Evolutionary conservation across 1,140 invertebrate species (phyloP), one percentile per base, ranked within the genome.

Genomic region (Zaprionus camerounensis): DNA sequence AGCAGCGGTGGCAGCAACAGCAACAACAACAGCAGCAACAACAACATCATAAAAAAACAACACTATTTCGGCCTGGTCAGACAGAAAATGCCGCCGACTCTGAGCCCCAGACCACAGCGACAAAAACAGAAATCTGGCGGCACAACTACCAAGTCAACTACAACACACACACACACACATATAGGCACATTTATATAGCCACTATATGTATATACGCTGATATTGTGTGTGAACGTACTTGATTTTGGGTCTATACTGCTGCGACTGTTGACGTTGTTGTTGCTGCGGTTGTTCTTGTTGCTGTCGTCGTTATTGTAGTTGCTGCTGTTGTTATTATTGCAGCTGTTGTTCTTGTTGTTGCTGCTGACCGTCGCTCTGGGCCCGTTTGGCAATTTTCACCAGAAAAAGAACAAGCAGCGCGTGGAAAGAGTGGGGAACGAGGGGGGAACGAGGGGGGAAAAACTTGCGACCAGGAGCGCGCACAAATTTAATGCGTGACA

Each of bases 211-310:
- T 53, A 41, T 46, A 44, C 22, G 28, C 7, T 38, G 31, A 61
- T 69, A 80, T 71, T 76, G 63, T 86, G 86, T 90, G 86, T 80
- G 85, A 90, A 90, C 82, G 76, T 91, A 91, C 85, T 90, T 91
- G 85, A 88, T 84, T 88, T 87, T 87, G 81, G 84, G 70, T 69
- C 82, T 71, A 59, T 78, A 71, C 51, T 34, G 41, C 46, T 72
- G 63, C 28, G 36, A 53, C 36, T 64, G 53, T 74, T 75, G 65
- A 17, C 56, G 69, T 53, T 61, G 71, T 41, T 62, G 34, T 41
- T 53, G 56, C 13, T 55, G 34, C 34, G 56, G 62, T 69, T 70
- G 58, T 62, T 44, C 28, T 28, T 72, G 70, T 49, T 36, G 62
- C 28, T 65, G 31, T 61, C 67, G 63, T n/a, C 17, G 51, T 44